These are phyloP conservation scores for Heliconius ethilla DNA, from an alignment of 2,888 invertebrate species.

Conservation along the genomic window DNA sequence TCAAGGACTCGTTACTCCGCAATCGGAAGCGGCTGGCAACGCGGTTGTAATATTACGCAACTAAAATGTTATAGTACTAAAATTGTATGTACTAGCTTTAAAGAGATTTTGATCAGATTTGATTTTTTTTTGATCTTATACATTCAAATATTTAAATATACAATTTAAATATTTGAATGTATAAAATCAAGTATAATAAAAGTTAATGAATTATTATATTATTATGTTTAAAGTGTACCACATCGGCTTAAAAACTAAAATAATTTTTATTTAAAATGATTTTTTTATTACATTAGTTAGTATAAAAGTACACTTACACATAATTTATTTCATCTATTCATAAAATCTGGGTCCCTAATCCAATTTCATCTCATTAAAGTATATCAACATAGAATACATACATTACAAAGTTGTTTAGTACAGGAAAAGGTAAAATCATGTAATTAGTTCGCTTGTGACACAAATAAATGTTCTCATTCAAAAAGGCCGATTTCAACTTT, in stretches of 20 bases:
- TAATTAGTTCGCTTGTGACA: conserved; percentile 12
- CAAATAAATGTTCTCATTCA: conserved; percentile 19
- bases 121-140: too few relatives aligned
- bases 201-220: too few relatives aligned
- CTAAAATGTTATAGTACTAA: neutral
- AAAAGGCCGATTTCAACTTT: conserved; percentile 16
- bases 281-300: too few relatives aligned
- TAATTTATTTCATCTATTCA: neutral
- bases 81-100: neutral
- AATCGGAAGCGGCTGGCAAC: conserved; percentile 25
- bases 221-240: too few relatives aligned
- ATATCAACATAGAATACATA: conserved; percentile 3
- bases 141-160: too few relatives aligned
- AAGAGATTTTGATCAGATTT: neutral
- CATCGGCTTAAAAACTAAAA: too few relatives aligned
- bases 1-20: conserved; percentile 30
- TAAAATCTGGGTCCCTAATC: neutral
- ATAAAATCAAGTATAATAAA: too few relatives aligned
- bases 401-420: conserved; percentile 4
- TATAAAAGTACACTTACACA: too few relatives aligned
- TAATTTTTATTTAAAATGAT: too few relatives aligned
- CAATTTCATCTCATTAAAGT: conserved; percentile 3
- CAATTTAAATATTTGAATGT: too few relatives aligned
- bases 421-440: conserved; percentile 10
- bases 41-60: conserved; percentile 20